Percentiles rank a stretch among this genome's conserved stretches.
phyloP scores from a whole-genome alignment of 1,140 invertebrate genomes.

The Akabosia matsudoensis region DNA sequence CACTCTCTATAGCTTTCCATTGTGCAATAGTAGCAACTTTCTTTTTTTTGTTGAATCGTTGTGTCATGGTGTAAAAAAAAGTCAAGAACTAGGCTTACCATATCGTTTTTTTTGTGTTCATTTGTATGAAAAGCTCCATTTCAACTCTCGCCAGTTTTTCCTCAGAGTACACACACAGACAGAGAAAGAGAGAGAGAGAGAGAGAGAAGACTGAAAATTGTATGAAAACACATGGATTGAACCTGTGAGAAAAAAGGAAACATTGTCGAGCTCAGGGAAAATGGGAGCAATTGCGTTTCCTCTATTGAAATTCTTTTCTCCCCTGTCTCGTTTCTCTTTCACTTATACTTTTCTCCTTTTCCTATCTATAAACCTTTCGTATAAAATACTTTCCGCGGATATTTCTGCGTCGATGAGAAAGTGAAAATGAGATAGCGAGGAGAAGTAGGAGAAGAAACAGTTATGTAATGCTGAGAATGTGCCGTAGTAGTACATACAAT shows the following conservation, averaged over 20 bases:
- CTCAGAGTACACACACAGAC: too few species aligned
- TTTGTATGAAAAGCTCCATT: not conserved
- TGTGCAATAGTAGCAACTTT: too few species aligned
- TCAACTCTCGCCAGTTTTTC: not conserved
- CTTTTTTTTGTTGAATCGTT: not conserved
- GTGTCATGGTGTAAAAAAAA: not conserved
- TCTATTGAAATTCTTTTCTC: conserved; percentile 24
- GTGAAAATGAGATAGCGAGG: too few species aligned
- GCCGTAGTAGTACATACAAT: conserved; percentile 9
- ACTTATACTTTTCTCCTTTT: not conserved
- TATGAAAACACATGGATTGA: not conserved
- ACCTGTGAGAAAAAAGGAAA: not conserved
- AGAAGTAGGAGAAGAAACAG: not conserved
- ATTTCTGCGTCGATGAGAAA: not conserved
- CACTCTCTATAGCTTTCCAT: not conserved
- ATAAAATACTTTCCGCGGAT: not conserved
- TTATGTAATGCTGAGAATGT: not conserved
- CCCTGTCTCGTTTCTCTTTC: not conserved
- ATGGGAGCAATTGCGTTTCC: not conserved
- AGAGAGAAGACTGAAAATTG: too few species aligned
- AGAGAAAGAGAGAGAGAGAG: too few species aligned
- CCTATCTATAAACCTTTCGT: not conserved
- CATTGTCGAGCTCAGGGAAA: not conserved
- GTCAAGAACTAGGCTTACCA: not conserved
- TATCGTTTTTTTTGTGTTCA: not conserved